A percentile compares a stretch with the other conserved stretches of the same genome.
phyloP scores from a whole-genome alignment of 2,888 invertebrate species.

The Campaea margaritaria region DNA sequence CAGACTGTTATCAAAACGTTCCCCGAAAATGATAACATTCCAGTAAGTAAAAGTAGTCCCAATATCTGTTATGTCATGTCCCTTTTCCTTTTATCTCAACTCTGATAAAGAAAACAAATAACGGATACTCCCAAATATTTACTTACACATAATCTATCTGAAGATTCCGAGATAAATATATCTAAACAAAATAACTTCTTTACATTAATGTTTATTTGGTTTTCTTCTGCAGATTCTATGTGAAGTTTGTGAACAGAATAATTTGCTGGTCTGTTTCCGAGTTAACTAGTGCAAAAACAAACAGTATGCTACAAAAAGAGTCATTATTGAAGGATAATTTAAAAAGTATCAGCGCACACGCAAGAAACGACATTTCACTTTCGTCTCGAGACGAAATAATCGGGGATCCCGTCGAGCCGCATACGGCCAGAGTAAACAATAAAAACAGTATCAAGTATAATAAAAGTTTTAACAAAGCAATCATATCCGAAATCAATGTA shows the following conservation, averaged over 20 bases:
- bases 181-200: constrained; percentile 27
- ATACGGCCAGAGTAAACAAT: constrained; percentile 16
- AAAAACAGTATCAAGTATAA: constrained; percentile 31
- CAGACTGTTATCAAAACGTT: constrained; percentile 17
- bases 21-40: constrained; percentile 34
- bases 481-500: constrained; percentile 59
- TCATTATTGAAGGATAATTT: constrained; percentile 34
- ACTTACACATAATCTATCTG: constrained; percentile 27
- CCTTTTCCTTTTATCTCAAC: constrained; percentile 36
- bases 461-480: constrained; percentile 56
- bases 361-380: constrained; percentile 30
- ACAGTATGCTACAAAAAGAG: neutral
- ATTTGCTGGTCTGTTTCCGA: constrained; percentile 38
- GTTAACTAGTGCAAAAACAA: constrained; percentile 27
- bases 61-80: constrained; percentile 29
- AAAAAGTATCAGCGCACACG: constrained; percentile 33
- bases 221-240: constrained; percentile 9
- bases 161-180: constrained; percentile 27
- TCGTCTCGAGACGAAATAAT: constrained; percentile 20
- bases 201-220: constrained; percentile 20
- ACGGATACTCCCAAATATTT: constrained; percentile 38
- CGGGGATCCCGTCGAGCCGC: constrained; percentile 6
- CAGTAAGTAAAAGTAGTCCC: constrained; percentile 22
- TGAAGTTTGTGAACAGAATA: constrained; percentile 33
- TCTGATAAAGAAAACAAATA: constrained; percentile 47